Evolutionary conservation across 2,888 invertebrate species (phyloP), one percentile per base, ranked within the genome.

Genomic region (Aspidapion aeneum): DNA sequence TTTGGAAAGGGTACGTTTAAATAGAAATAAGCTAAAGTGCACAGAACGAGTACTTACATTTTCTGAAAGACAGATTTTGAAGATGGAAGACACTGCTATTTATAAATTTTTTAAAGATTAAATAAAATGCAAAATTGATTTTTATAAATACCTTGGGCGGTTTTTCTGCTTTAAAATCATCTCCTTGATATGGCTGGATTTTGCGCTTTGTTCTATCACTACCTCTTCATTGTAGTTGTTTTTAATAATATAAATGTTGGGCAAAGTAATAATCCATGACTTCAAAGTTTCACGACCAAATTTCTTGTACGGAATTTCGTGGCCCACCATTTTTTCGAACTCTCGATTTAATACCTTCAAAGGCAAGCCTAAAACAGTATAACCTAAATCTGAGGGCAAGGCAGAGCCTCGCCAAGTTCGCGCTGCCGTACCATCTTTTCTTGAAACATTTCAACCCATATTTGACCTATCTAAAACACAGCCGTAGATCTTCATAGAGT

Each of bases 201-300:
- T 75, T 20, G 68, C 65, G 58, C 74, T 74, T 54, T 74, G 67
- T 54, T 72, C 72, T 57, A 74, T 70, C 9, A 74, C 63, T 35
- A 74, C 68, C 55, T 74, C 74, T 21, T 71, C 69, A 50, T 69
- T 63, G 18, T 66, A 60, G n/a, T 60, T 56, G 59, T 74, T 70
- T 18, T 66, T 62, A 3, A 74, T 66, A 50, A 74, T 58, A 59
- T 74, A 74, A 60, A 74, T 71, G 58, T 74, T 67, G 0, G 73
- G 74, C 18, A 73, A 57, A 18, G 71, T 72, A 59, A 68, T 64
- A n/a, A 75, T 56, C 72, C 72, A 75, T 1, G 71, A 68, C 66
- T 61, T 70, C 48, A 75, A 65, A 62, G 59, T 68, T 20, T 67
- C 64, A 20, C 61, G 70, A 5, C 73, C 73, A 62, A 74, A 74